These are phyloP conservation scores for Tipula confusa DNA, from an alignment of 2,888 invertebrate genomes.

Conservation along the genomic window DNA sequence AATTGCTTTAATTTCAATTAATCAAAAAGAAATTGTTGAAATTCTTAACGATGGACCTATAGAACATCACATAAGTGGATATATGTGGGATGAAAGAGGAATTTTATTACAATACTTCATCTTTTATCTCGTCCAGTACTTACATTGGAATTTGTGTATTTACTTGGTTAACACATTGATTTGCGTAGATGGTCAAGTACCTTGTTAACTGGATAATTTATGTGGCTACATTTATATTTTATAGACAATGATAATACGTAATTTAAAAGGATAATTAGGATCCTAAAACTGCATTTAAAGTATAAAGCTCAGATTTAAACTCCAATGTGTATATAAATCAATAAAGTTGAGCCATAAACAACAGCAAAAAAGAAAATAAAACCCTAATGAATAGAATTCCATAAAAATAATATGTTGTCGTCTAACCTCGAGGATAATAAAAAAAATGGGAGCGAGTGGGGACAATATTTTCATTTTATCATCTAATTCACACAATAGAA, in stretches of 20 bases:
- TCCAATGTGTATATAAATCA: neutral
- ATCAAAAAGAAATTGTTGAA: slow-evolving; percentile 20
- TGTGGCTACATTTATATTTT: neutral
- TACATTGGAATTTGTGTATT: neutral
- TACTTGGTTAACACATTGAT: neutral
- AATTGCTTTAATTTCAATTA: slow-evolving; percentile 25
- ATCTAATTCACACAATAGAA: slow-evolving; percentile 12
- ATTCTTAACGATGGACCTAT: neutral
- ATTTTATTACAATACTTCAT: neutral
- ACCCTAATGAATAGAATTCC: neutral
- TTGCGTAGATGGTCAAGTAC: neutral
- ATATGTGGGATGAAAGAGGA: neutral
- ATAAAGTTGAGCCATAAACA: neutral
- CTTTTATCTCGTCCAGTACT: neutral
- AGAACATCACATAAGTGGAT: neutral
- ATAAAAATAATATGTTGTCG: neutral
- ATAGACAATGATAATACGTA: neutral
- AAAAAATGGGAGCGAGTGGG: neutral
- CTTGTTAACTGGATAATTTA: neutral
- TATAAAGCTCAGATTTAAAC: neutral
- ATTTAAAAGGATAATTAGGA: neutral
- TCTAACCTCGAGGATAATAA: neutral
- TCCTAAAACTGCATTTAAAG: neutral
- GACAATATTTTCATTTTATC: neutral
- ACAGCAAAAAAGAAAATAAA: neutral